These are phyloP conservation scores for Oncorhynchus gorbuscha DNA, from an alignment of 2,113 vertebrate species.

Conservation along the genomic window DNA sequence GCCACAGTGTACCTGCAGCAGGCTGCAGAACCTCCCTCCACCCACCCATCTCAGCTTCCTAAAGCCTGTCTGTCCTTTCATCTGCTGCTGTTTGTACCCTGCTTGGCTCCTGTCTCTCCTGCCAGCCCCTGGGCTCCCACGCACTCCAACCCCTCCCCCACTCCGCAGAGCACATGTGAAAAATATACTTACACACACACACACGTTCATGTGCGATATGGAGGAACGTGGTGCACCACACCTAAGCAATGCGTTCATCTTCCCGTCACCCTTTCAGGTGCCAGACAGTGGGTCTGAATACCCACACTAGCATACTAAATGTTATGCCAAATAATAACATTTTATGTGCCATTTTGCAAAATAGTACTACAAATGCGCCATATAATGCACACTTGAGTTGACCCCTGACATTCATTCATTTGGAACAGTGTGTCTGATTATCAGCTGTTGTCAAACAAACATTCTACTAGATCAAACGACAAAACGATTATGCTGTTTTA, in stretches of 20 bases:
- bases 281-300: not conserved
- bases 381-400: no score
- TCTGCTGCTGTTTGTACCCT: slow-evolving; percentile 36
- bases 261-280: not conserved
- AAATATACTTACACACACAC: not conserved
- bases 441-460: no score
- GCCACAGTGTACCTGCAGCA: not conserved
- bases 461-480: no score
- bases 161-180: slow-evolving; percentile 11
- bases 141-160: not conserved
- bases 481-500: no score
- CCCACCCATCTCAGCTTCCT: slow-evolving; percentile 49
- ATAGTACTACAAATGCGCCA: no score
- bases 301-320: no score
- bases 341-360: no score
- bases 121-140: slow-evolving; percentile 16
- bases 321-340: no score
- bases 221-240: not conserved
- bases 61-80: slow-evolving; percentile 56
- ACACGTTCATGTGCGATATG: not conserved
- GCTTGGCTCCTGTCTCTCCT: not conserved
- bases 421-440: no score
- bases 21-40: slow-evolving; percentile 53
- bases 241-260: slow-evolving; percentile 8
- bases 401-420: no score